phyloP scores from a whole-genome alignment of 2,888 invertebrate species.

The Trissolcus brochymenae region DNA sequence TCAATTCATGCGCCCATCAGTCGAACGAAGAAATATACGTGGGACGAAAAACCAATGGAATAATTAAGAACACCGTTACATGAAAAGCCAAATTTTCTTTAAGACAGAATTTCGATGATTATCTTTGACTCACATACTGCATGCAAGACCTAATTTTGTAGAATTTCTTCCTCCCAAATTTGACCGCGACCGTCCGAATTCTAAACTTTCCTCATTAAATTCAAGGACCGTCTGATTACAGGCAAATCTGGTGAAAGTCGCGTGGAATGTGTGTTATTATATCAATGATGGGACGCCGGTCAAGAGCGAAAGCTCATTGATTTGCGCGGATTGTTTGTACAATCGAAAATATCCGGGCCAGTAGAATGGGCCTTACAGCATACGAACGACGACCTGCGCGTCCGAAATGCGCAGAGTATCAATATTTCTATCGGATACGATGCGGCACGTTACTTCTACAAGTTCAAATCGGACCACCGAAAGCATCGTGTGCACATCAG shows the following conservation, averaged over 20 bases:
- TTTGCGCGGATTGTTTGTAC: conserved; percentile 44
- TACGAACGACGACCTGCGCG: conserved; percentile 61
- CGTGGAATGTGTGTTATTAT: conserved; percentile 47
- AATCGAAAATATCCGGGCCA: conserved; percentile 53
- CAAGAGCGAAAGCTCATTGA: conserved; percentile 56
- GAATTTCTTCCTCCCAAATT: conserved; percentile 9
- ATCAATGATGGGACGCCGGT: conserved; percentile 32
- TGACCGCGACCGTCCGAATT: neutral
- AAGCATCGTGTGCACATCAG: conserved; percentile 52
- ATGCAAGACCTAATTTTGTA: neutral
- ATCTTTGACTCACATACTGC: neutral
- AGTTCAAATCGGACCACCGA: conserved; percentile 61
- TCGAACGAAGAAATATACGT: no score
- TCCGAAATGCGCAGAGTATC: conserved; percentile 56
- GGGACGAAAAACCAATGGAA: no score
- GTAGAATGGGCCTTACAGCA: conserved; percentile 52
- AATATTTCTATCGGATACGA: conserved; percentile 43
- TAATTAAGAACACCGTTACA: no score
- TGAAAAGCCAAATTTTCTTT: no score
- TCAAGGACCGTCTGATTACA: conserved; percentile 35
- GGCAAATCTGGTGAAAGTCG: conserved; percentile 43
- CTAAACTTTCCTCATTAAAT: conserved; percentile 32
- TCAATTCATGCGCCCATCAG: no score
- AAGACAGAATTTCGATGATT: neutral
- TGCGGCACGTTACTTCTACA: conserved; percentile 29